phyloP scores from a whole-genome alignment of 2,113 vertebrate genomes.

The Spilogale gracilis region DNA sequence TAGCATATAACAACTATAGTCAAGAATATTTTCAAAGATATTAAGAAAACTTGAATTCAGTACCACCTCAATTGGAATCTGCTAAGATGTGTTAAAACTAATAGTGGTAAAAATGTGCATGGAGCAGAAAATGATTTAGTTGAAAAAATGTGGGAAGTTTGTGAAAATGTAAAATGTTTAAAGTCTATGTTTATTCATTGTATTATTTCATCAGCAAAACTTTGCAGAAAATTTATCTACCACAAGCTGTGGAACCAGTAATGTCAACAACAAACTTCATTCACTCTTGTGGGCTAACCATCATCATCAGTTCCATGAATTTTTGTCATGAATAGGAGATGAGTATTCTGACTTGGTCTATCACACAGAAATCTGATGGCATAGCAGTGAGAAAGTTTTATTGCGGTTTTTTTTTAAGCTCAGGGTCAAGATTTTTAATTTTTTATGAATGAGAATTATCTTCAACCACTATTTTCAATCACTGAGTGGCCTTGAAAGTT shows the following conservation, averaged over 20 bases:
- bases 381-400: background rate
- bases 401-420: background rate
- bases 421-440: background rate
- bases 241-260: background rate
- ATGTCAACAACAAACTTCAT: background rate
- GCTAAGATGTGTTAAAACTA: background rate
- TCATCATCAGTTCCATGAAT: background rate
- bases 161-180: background rate
- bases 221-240: background rate
- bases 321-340: conserved; percentile 9
- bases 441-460: background rate
- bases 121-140: background rate
- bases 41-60: background rate
- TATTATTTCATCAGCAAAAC: background rate
- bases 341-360: background rate
- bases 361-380: background rate
- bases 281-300: background rate
- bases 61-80: background rate
- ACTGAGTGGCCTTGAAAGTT: background rate
- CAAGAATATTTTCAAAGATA: background rate
- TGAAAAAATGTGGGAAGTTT: background rate
- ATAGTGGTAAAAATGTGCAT: background rate
- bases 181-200: background rate
- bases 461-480: background rate
- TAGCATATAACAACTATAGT: background rate